These are phyloP conservation scores for Gonioctena quinquepunctata DNA, from an alignment of 1,140 invertebrate species.

Conservation along the genomic window DNA sequence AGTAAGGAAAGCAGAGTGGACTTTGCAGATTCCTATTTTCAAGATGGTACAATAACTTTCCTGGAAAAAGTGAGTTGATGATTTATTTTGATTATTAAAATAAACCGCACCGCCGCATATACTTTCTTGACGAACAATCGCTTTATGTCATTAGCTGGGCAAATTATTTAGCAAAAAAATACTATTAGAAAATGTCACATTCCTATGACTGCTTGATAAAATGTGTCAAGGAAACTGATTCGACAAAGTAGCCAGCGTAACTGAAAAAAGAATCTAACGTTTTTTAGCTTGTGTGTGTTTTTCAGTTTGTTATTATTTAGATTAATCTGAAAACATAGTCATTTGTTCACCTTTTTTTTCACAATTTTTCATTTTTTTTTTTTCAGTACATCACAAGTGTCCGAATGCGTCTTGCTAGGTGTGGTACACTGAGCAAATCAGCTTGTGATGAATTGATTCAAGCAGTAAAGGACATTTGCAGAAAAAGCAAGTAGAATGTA, in stretches of 20 bases:
- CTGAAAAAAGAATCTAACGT: no score
- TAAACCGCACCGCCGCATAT: background rate
- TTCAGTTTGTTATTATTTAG: no score
- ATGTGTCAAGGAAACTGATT: no score
- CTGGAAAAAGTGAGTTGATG: slow-evolving; percentile 43
- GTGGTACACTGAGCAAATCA: slow-evolving; percentile 40
- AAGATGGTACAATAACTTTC: slow-evolving; percentile 47
- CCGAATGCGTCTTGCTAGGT: slow-evolving; percentile 51
- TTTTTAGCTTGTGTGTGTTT: no score
- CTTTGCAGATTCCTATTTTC: slow-evolving; percentile 47
- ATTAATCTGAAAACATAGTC: background rate
- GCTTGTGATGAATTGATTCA: slow-evolving; percentile 50
- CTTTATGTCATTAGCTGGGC: no score
- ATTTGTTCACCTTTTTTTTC: background rate
- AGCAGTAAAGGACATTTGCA: slow-evolving; percentile 52
- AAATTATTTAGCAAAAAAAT: no score
- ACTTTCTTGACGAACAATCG: no score
- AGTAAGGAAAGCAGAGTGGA: slow-evolving; percentile 33
- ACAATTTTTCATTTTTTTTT: slow-evolving; percentile 8
- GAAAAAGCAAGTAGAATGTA: background rate
- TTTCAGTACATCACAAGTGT: slow-evolving; percentile 49
- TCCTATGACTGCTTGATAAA: no score
- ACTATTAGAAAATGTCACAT: no score
- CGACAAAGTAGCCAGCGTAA: no score
- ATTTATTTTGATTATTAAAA: background rate